Evolutionary conservation across 2,888 invertebrate genomes (phyloP), one percentile per base, ranked within the genome.

Genomic region (Agonopterix subpropinquella): DNA sequence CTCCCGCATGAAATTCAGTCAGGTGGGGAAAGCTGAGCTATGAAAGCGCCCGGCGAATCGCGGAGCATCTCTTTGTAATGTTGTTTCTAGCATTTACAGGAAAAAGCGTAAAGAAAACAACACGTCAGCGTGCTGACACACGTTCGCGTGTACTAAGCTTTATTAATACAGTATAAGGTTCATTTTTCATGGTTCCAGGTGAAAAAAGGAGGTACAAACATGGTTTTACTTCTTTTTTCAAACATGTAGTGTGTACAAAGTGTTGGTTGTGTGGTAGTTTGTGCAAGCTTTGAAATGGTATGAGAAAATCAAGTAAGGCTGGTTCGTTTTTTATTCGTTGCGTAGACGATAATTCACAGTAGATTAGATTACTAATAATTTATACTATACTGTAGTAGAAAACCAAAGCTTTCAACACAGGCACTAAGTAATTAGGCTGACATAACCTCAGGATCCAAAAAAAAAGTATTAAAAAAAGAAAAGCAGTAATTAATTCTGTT

Each of bases 51-150:
- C 49, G 50, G 47, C 48, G 50, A 55, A 54, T 54, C 51, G 53
- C 42, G 42, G 43, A 46, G 49, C 43, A 50, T 46, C 48, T 53
- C 47, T 52, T 56, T 62, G 54, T 59, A 54, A 62, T 59, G 61
- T 58, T 55, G 55, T 62, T 65, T 68, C 61, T 51, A 57, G 57
- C 63, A 55, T 65, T 66, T 59, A 61, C 56, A 41, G 46, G 55
- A 49, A 59, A 57, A 61, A 57, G 52, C 43, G 53, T 49, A 67
- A 67, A 62, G 55, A 63, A 67, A 66, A 65, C 61, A 62, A 57
- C 41, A 35, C 41, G 41, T 11, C 47, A 11, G 36, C 41, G 28
- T 28, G 11, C 43, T 13, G 28, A 5, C 28, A 39, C 18, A 36
- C 9, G 10, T 13, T 36, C 8, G 3, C 36, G 39, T 43, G 15